Evolutionary conservation across 2,888 invertebrate species (phyloP), one percentile per base, ranked within the genome.

Genomic region (Stramonita haemastoma): DNA sequence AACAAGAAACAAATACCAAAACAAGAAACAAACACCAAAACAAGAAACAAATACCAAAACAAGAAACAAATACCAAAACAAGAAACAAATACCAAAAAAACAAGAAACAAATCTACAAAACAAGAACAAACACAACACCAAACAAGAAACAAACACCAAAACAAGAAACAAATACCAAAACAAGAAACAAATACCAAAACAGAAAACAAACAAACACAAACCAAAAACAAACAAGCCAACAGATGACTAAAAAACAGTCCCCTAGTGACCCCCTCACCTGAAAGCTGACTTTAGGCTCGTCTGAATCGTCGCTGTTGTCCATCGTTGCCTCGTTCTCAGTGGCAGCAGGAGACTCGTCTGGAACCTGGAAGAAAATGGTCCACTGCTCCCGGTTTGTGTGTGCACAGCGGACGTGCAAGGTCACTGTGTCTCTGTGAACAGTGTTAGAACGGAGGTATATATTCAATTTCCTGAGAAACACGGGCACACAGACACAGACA

Each of bases 271-370:
- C 56, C 36, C 81, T 83, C 36, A 83, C 81, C 26, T n/a, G 2
- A 36, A 91, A 83, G 22, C 89, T 90, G 73, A 90, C 86, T 19
- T 89, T 66, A 6, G 79, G 85, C 36, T 90, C 89, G 29, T 85
- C 73, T 8, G 36, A 22, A 19, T 13, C 81, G 6, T 19, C 8
- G 29, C 46, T 83, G 17, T 83, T 22, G 15, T 79, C 79, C 11
- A 6, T 4, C 8, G 29, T 26, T n/a, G 73, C 17, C 22, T 36
- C 5, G 34, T 34, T 26, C 19, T 66, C 66, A 26, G 66, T 22
- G 2, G 17, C 66, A 22, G 66, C 19, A 66, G 26, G 17, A 26
- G 26, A 73, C 6, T 36, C 57, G 22, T 36, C 87, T 26, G 87
- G 46, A 15, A 79, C 26, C n/a, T 57, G 70, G 56, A 87, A 87